phyloP scores from a whole-genome alignment of 1,140 invertebrate genomes.

The Aphidius gifuensis region DNA sequence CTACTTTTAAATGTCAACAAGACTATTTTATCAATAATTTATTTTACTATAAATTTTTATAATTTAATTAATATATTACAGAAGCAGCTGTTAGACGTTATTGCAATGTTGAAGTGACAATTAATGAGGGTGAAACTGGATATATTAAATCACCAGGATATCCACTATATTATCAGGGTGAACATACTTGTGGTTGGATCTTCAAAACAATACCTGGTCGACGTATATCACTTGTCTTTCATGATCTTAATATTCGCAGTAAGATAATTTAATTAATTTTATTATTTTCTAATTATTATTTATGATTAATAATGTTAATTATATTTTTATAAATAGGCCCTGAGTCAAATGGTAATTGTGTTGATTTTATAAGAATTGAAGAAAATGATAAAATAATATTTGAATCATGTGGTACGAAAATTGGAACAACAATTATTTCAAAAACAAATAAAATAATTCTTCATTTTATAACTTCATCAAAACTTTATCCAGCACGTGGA shows the following conservation, averaged over 20 bases:
- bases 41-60: background rate
- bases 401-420: constrained; percentile 46
- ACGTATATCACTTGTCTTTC: constrained; percentile 46
- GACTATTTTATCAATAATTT: constrained; percentile 1
- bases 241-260: constrained; percentile 52
- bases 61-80: constrained; percentile 27
- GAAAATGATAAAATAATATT: constrained; percentile 46
- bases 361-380: constrained; percentile 46
- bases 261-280: constrained; percentile 23
- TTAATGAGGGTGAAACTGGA: constrained; percentile 40
- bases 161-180: constrained; percentile 46
- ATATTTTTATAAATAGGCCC: constrained; percentile 33
- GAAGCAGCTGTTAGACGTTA: constrained; percentile 46
- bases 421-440: constrained; percentile 45
- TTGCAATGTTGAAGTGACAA: constrained; percentile 46
- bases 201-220: constrained; percentile 47
- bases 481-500: constrained; percentile 45
- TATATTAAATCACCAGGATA: constrained; percentile 50
- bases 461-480: constrained; percentile 43
- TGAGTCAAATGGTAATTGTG: constrained; percentile 43
- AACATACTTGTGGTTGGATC: constrained; percentile 48
- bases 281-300: constrained; percentile 9
- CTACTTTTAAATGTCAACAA: background rate
- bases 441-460: constrained; percentile 47
- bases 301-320: background rate